Evolutionary conservation across 1,140 invertebrate genomes (phyloP).

Genomic region (Drosophila repleta): DNA sequence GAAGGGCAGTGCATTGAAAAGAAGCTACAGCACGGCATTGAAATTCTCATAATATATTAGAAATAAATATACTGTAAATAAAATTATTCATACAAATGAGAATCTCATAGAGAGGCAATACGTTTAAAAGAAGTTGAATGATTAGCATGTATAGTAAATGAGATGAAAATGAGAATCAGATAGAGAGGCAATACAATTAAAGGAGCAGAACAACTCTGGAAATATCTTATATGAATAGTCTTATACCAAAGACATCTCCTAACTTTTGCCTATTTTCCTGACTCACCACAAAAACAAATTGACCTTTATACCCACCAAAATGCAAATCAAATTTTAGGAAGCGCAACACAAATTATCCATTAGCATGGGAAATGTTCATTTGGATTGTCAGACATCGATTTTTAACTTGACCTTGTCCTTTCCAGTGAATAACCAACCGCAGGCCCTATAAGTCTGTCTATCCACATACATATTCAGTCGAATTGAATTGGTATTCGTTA

Average conservation of each 20-base stretch:
- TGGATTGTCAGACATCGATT: constrained; percentile 19
- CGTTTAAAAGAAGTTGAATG: not conserved
- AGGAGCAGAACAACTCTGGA: too few relatives aligned
- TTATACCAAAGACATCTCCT: too few relatives aligned
- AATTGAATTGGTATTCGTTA: constrained; percentile 3
- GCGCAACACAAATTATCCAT: constrained; percentile 11
- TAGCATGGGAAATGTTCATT: constrained; percentile 14
- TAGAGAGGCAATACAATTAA: not conserved
- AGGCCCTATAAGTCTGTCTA: not conserved
- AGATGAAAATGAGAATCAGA: not conserved
- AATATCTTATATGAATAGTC: too few relatives aligned
- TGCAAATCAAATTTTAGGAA: not conserved
- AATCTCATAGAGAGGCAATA: not conserved
- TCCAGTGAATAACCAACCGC: not conserved
- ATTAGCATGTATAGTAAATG: too few relatives aligned
- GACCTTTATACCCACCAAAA: not conserved
- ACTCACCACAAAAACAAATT: not conserved
- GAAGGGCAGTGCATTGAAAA: too few relatives aligned
- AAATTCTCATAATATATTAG: too few relatives aligned
- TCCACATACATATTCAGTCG: not conserved
- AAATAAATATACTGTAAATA: too few relatives aligned
- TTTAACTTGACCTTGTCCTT: constrained; percentile 2
- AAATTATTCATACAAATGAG: too few relatives aligned
- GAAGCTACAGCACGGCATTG: not conserved
- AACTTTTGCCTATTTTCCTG: too few relatives aligned